Evolutionary conservation across 2,888 invertebrate species (phyloP).

Genomic region (Chouioia cunea): DNA sequence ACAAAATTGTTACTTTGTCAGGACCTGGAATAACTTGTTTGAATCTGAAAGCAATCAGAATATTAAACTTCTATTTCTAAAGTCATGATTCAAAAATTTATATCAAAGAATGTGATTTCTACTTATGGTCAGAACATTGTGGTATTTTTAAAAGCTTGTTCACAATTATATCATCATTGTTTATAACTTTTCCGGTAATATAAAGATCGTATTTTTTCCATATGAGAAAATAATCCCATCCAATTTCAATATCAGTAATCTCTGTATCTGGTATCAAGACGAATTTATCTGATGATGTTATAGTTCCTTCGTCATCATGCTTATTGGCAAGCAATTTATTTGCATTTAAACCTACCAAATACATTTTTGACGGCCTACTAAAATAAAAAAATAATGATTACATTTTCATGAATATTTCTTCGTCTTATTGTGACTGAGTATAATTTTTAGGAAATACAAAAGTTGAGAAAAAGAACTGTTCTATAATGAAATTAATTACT

Average conservation of each 20-base stretch:
- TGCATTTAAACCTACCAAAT: slow-evolving; percentile 58
- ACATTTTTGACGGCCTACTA: slow-evolving; percentile 44
- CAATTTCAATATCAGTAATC: slow-evolving; percentile 59
- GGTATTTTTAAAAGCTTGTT: slow-evolving; percentile 54
- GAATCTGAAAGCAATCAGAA: slow-evolving; percentile 52
- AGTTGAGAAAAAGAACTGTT: too few species aligned
- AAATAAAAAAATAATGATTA: slow-evolving; percentile 4
- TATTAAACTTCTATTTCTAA: slow-evolving; percentile 2
- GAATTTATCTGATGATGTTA: slow-evolving; percentile 51
- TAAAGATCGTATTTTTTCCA: slow-evolving; percentile 58
- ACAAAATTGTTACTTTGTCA: slow-evolving; percentile 56
- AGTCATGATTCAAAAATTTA: neutral
- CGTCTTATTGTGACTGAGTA: too few species aligned
- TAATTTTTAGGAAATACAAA: too few species aligned
- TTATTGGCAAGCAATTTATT: slow-evolving; percentile 35
- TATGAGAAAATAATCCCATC: slow-evolving; percentile 64
- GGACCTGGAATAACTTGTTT: slow-evolving; percentile 56
- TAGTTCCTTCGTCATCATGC: slow-evolving; percentile 27
- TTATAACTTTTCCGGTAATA: slow-evolving; percentile 53
- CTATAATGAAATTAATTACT: too few species aligned
- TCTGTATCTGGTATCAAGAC: slow-evolving; percentile 52
- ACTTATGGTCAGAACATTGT: slow-evolving; percentile 46
- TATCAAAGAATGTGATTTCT: neutral
- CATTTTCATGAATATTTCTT: neutral
- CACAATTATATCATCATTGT: slow-evolving; percentile 20